These are phyloP conservation scores for Zygothrica quintamaculata DNA, from an alignment of 2,888 invertebrate genomes.

Conservation along the genomic window DNA sequence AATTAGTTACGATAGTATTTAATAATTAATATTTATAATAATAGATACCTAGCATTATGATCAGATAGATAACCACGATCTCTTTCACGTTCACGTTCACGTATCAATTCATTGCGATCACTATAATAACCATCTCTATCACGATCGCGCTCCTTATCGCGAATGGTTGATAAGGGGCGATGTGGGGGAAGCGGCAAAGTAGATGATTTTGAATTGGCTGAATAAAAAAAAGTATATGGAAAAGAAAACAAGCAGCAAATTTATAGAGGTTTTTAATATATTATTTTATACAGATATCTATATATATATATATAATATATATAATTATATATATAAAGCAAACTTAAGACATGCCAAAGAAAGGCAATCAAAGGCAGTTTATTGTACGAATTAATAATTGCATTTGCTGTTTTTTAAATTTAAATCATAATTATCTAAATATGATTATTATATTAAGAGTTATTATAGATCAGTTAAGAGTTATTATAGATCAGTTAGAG, in stretches of 20 bases:
- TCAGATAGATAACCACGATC: slow-evolving; percentile 92
- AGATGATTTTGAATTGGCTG: slow-evolving; percentile 92
- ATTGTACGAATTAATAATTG: slow-evolving; percentile 17
- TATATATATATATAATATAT: no score
- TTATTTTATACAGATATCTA: no score
- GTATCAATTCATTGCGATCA: slow-evolving; percentile 93
- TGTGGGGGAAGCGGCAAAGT: slow-evolving; percentile 92
- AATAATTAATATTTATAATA: no score
- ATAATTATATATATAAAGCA: slow-evolving; percentile 17
- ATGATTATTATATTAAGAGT: no score
- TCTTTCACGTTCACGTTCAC: slow-evolving; percentile 90
- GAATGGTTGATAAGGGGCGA: slow-evolving; percentile 85
- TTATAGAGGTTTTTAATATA: no score
- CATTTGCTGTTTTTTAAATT: no score
- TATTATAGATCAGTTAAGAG: no score
- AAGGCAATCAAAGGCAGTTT: slow-evolving; percentile 30
- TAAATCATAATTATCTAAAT: no score
- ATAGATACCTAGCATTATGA: slow-evolving; percentile 89
- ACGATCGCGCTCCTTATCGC: slow-evolving; percentile 87
- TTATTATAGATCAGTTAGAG: slow-evolving; percentile 42
- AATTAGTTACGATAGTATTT: no score
- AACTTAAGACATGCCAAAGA: slow-evolving; percentile 23
- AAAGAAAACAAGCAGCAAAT: no score
- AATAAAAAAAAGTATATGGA: neutral
- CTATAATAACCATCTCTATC: slow-evolving; percentile 94